Base-by-base conservation (phyloP, 2,113 vertebrate genomes). In the Onychorhynchus coronatus region DNA sequence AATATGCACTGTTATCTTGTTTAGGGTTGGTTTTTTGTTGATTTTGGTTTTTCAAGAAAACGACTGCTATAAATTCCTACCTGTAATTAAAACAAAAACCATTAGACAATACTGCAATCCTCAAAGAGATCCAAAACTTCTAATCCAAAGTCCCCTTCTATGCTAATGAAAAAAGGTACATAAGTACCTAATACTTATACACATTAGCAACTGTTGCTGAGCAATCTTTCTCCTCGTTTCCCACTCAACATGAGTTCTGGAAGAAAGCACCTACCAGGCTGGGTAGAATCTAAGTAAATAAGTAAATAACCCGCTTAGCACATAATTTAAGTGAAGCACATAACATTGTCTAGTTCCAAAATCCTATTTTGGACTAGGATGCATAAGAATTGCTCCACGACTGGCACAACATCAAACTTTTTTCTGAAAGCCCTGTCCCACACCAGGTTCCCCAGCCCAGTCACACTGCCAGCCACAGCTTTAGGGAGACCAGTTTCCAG, bases 401-500 rank as follows among this genome's bases (percentile, higher is more conserved):
- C 22, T 3, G 31, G 9, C 20, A 59, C 1, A 2, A 49, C 3
- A 5, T 4, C 56, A 35, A 66, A 14, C 12, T 28, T 37, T 4
- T 14, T 33, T 49, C 41, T 22, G 7, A 17, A 78, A 88, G 25
- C 21, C 27, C 19, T 27, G 25, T 28, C 49, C 39, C 2, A 1
- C 5, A 5, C 6, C 0, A 14, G 4, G 31, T 6, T 66, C 31
- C 10, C 31, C 50, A 78, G 46, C 5, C 14, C 27, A n/a, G 35
- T 14, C 47, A 66, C 30, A 5, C 10, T 28, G 20, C n/a, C 28
- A 30, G 33, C 21, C 37, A 30, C 0, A 0, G 42, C 44, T 68
- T 59, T 11, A 25, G 12, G 14, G 44, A 77, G 31, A 25, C 14
- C 39, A 16, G 8, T 19, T 56, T 20, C 27, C 52, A 56, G 14